Base-by-base conservation (phyloP, 2,113 vertebrate genomes). In the Saimiri boliviensis region DNA sequence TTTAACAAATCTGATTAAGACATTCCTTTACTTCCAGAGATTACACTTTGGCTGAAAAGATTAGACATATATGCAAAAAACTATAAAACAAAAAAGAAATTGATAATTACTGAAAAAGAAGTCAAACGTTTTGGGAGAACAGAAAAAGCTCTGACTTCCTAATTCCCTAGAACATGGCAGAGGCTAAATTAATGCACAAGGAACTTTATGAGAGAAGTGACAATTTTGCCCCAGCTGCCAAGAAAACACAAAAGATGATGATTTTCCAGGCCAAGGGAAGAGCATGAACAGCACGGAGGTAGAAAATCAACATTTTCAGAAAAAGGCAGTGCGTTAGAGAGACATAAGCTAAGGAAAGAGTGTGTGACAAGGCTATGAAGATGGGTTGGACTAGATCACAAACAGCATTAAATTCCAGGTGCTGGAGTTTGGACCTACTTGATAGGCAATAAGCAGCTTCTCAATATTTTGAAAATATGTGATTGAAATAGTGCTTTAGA, bases 11-110 rank as follows among this genome's bases (percentile, higher is more conserved):
- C 56, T 68, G 30, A 96, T 80, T 71, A 80, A 94, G 52, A 87
- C 14, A 68, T n/a, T 81, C 84, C 70, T 90, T 96, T 71, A 92
- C 37, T 90, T 91, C 11, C 14, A 87, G 70, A 79, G 63, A 91
- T 40, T 89, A 94, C 16, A 49, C 49, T 84, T 74, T 87, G 81
- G 23, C 76, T 68, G 47, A 42, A 94, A 89, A 86, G 49, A 77
- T 52, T 71, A 90, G 40, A 82, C 23, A 60, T 32, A 68, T 27
- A 70, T 2, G 82, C 25, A n/a, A 86, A 71, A 47, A 86, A 70
- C 27, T 17, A 13, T 70, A 86, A 86, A 32, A 73, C 27, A 83
- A 76, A 94, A 95, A 8, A 90, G 19, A 63, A 89, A 83, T 52
- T 47, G 25, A 8, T 42, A 93, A 85, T 40, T 40, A 76, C n/a